These are phyloP conservation scores for Abramis brama DNA, from an alignment of 2,113 vertebrate genomes.

Conservation along the genomic window DNA sequence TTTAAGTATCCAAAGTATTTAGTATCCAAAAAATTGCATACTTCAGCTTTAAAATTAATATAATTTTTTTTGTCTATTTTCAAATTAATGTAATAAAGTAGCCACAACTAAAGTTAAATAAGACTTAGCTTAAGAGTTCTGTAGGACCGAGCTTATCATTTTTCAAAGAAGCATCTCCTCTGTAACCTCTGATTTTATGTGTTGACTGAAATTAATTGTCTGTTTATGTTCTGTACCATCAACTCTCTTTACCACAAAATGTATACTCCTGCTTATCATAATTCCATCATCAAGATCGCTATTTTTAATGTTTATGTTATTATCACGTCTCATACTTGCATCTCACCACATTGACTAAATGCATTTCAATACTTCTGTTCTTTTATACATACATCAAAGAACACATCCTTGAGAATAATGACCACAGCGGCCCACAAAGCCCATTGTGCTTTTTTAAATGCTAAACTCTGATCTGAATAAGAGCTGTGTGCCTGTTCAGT, in stretches of 20 bases:
- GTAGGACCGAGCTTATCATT: neutral
- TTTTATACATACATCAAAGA: slow-evolving; percentile 4
- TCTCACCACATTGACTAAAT: neutral
- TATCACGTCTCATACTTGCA: neutral
- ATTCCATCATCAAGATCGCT: neutral
- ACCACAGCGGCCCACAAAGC: neutral
- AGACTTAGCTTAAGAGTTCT: neutral
- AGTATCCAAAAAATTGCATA: neutral
- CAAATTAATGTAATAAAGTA: neutral
- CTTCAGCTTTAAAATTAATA: neutral
- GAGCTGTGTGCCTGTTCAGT: neutral
- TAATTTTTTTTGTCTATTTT: neutral
- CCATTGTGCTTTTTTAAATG: neutral
- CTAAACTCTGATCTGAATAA: neutral
- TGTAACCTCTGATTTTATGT: slow-evolving; percentile 36
- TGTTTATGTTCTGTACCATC: slow-evolving; percentile 22
- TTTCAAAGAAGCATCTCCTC: slow-evolving; percentile 13
- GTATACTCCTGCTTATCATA: neutral
- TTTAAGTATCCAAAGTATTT: neutral
- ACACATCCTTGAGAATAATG: neutral
- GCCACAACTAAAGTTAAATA: neutral
- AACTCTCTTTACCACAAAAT: neutral
- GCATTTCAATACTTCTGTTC: neutral
- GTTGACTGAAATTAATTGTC: slow-evolving; percentile 32
- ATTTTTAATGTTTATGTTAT: neutral